These are phyloP conservation scores for Belgica antarctica DNA, from an alignment of 2,888 invertebrate species.

Conservation along the genomic window DNA sequence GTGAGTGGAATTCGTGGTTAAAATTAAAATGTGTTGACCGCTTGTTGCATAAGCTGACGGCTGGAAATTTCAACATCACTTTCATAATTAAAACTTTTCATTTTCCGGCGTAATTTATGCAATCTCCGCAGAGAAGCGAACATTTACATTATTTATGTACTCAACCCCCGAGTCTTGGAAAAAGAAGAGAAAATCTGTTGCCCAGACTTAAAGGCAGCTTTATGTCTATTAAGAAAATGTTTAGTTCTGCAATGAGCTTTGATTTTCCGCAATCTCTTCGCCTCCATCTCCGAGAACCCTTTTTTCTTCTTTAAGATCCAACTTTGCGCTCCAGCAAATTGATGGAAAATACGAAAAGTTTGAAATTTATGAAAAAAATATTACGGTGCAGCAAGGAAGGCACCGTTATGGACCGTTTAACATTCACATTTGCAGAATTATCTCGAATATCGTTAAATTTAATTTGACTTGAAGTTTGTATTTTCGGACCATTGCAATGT, in stretches of 20 bases:
- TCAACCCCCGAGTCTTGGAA: not conserved
- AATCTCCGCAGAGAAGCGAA: not conserved
- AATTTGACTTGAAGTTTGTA: slow-evolving; percentile 20
- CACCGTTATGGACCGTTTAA: slow-evolving; percentile 38
- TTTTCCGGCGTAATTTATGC: not conserved
- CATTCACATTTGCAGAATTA: slow-evolving; percentile 29
- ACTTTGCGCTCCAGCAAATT: not conserved
- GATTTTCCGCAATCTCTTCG: no score
- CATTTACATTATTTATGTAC: slow-evolving; percentile 20
- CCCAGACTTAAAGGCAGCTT: slow-evolving; percentile 35
- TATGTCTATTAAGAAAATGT: not conserved
- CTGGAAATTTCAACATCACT: not conserved
- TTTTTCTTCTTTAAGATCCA: not conserved
- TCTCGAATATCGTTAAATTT: slow-evolving; percentile 32
- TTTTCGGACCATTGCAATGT: slow-evolving; percentile 13
- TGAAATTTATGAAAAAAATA: slow-evolving; percentile 1
- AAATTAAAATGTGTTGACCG: slow-evolving; percentile 10
- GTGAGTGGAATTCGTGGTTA: not conserved
- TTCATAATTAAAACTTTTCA: slow-evolving; percentile 19
- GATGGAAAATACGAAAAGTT: not conserved
- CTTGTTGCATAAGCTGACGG: slow-evolving; percentile 16
- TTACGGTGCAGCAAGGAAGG: slow-evolving; percentile 2
- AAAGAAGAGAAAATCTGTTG: slow-evolving; percentile 25
- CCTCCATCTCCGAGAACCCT: no score
- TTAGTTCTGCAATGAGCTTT: not conserved